phyloP scores from a whole-genome alignment of 2,888 invertebrate species.

The Drosophila atripex region DNA sequence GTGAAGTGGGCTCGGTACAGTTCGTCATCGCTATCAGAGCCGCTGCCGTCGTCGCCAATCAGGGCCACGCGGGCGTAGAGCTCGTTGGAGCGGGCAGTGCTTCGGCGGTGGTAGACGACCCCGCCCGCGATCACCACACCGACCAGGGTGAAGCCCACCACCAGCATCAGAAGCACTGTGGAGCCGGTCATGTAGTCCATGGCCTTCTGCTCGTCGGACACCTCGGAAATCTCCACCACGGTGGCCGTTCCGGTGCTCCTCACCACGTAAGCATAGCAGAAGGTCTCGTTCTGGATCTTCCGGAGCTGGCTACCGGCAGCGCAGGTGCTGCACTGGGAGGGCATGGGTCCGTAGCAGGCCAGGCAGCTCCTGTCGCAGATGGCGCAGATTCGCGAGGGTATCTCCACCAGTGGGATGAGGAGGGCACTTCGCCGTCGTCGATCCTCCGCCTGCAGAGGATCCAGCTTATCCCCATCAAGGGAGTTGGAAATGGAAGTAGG shows the following conservation, averaged over 20 bases:
- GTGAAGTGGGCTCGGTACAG: constrained; percentile 47
- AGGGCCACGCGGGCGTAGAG: constrained; percentile 76
- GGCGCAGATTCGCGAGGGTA: constrained; percentile 59
- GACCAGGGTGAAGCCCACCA: constrained; percentile 46
- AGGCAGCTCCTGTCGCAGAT: constrained; percentile 80
- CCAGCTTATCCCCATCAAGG: constrained; percentile 48
- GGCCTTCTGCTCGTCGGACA: constrained; percentile 14
- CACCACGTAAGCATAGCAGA: constrained; percentile 80
- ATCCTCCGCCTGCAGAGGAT: constrained; percentile 74
- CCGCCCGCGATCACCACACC: constrained; percentile 44
- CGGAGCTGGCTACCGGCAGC: constrained; percentile 79
- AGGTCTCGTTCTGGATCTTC: constrained; percentile 74
- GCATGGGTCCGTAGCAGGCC: constrained; percentile 80
- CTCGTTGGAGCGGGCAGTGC: constrained; percentile 47
- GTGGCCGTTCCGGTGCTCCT: constrained; percentile 77
- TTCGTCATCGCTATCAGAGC: constrained; percentile 58
- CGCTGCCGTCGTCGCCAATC: constrained; percentile 60
- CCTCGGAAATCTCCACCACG: constrained; percentile 51
- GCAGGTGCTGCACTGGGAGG: constrained; percentile 81
- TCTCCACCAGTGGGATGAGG: constrained; percentile 32
- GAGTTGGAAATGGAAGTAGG: constrained; percentile 14
- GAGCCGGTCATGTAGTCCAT: constrained; percentile 57
- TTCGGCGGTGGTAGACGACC: constrained; percentile 46
- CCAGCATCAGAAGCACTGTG: constrained; percentile 63
- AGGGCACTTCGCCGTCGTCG: constrained; percentile 46